Conservation (phyloP, 2,113 vertebrate species). For the Rhinoptilus africanus region DNA sequence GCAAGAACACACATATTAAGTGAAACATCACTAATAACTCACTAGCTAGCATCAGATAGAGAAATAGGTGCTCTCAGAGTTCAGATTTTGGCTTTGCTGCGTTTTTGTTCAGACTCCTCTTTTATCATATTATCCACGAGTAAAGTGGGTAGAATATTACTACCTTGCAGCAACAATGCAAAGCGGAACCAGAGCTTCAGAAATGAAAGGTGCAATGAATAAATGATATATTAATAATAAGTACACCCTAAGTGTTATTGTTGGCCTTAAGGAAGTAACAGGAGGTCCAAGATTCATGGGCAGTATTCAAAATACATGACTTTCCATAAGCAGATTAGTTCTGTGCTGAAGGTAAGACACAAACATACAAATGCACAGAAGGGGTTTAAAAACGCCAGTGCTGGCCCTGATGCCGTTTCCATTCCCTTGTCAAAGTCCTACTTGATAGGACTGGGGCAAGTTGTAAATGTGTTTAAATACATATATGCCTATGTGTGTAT, state of each 20-base stretch:
- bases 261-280: neutral
- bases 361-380: neutral
- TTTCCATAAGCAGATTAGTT: neutral
- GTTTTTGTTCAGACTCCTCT: neutral
- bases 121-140: neutral
- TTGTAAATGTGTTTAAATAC: neutral
- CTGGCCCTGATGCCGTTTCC: neutral
- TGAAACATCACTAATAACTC: neutral
- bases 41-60: neutral
- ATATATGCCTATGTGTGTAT: neutral
- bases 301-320: neutral
- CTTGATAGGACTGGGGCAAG: neutral
- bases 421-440: neutral
- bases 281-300: neutral
- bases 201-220: neutral
- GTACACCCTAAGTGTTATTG: neutral
- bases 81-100: neutral
- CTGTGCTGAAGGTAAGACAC: neutral
- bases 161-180: neutral
- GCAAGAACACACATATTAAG: neutral
- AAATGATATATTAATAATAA: neutral
- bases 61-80: neutral
- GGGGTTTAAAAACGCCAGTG: neutral
- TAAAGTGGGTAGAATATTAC: neutral
- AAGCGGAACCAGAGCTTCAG: neutral